Conservation (phyloP, 2,797 vertebrate genomes). For the Gallinago nigripennis region DNA sequence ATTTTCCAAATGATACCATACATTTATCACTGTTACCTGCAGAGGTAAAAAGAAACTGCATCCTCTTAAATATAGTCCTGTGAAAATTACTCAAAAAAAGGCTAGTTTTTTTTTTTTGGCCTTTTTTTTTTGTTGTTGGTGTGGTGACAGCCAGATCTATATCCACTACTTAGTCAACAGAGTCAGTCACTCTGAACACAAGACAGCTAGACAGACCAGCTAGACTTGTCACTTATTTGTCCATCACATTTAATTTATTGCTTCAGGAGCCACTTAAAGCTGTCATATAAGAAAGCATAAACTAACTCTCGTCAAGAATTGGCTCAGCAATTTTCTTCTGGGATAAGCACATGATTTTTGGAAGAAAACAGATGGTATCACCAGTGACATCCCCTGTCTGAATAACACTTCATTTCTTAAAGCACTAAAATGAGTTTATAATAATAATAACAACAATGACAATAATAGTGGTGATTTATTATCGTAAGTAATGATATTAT, state of each 20-base stretch:
- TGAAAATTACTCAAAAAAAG: not conserved
- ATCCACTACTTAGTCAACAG: not conserved
- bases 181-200: not conserved
- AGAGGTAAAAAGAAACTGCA: not conserved
- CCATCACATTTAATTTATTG: not conserved
- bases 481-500: not conserved
- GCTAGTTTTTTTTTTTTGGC: fast-evolving
- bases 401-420: not conserved
- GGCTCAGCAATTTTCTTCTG: not conserved
- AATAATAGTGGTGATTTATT: not conserved
- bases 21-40: not conserved
- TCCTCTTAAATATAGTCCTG: not conserved
- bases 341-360: not conserved
- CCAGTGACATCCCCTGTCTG: not conserved
- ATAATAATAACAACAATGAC: too few species aligned
- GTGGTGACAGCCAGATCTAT: not conserved
- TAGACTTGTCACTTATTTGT: not conserved
- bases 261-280: not conserved
- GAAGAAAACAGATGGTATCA: not conserved
- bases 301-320: not conserved
- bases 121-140: not conserved
- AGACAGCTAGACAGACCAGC: not conserved
- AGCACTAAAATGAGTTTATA: not conserved
- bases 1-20: not conserved
- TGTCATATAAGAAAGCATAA: not conserved